Base-by-base conservation (phyloP, 2,888 invertebrate genomes). In the Noctua comes region DNA sequence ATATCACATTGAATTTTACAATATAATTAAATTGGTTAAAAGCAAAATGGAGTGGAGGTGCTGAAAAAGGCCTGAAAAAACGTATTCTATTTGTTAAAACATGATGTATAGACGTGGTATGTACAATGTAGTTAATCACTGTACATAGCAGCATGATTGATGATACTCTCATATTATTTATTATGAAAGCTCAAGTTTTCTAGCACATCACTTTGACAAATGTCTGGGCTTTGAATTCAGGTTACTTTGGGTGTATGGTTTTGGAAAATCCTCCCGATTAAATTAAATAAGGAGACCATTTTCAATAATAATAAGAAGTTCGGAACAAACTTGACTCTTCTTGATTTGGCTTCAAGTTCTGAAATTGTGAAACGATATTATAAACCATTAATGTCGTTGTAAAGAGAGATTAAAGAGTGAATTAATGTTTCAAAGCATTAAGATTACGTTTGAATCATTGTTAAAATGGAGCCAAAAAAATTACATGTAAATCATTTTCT, bases 71-170 rank as follows among this genome's bases (percentile, higher is more conserved):
- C 18, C 31, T 64, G 16, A 51, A 43, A 62, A 6, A 0, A 7
- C 51, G 11, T 8, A 76, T 31, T n/a, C n/a, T 18, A 65, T 36
- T 40, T 48, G 21, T 57, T 77, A 6, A 57, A 66, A 66, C 21
- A 54, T 68, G n/a, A 72, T 64, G 18, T 48, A 62, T 54, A 48
- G 48, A 46, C 46, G 27, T 54, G 46, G 27, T 65, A 31, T 24
- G 36, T 62, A 36, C 7, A 2, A 36, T 5, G 43, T 68, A 72
- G 43, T 57, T 64, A 64, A 51, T 70, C 54, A 48, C 51, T 46
- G 27, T 68, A 59, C 18, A 43, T 27, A 68, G 36, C 72, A 43
- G 11, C 54, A 43, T 82, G 83, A 83, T 82, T 64, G 72, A 83
- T 82, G 76, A n/a, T n/a, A 62, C 59, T 27, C 3, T 66, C n/a